Base-by-base conservation (phyloP, 2,888 invertebrate genomes). In the Malachius bipustulatus region DNA sequence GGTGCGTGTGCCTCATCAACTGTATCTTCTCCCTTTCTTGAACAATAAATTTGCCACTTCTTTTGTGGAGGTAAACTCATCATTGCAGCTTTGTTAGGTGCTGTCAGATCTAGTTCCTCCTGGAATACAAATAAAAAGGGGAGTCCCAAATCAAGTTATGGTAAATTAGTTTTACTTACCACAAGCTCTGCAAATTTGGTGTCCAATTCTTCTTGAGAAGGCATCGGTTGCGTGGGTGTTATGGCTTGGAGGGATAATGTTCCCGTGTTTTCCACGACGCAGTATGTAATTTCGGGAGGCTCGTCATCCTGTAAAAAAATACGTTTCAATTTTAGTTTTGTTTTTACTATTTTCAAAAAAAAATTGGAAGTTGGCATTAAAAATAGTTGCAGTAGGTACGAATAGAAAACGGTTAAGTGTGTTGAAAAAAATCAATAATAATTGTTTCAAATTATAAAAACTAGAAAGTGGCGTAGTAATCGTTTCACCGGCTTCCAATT, bases 21-120 rank as follows among this genome's bases (percentile, higher is more conserved):
- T 1, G 69, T 60, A 29, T 74, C 75, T 47, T 73, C 64, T 8
- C 82, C 82, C 50, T 76, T 75, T 45, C 88, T 71, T 52, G 90
- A 91, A 67, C 91, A 91, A 65, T 93, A 94, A 50, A 94, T 91
- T 68, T 94, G 94, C 91, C 93, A 94, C 66, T 94, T 94, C 66
- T 94, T 94, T 55, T 90, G 88, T 0, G 88, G 79, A 2, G 93
- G 89, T 40, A 94, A 69, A 54, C 82, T 87, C 64, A 93, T 74
- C 81, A 96, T 90, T 26, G 91, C 90, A 47, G 89, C 85, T 59
- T 90, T 83, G 63, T 94, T 93, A 8, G 89, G 82, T 24, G 90
- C 88, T 42, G 91, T 90, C 51, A 94, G 67, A 64, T 93, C 94
- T 51, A 94, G 66, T 64, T 94, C 94, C 61, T 93, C 93, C 80